Base-by-base conservation (phyloP, 2,888 invertebrate species). In the Leistus spinibarbis region DNA sequence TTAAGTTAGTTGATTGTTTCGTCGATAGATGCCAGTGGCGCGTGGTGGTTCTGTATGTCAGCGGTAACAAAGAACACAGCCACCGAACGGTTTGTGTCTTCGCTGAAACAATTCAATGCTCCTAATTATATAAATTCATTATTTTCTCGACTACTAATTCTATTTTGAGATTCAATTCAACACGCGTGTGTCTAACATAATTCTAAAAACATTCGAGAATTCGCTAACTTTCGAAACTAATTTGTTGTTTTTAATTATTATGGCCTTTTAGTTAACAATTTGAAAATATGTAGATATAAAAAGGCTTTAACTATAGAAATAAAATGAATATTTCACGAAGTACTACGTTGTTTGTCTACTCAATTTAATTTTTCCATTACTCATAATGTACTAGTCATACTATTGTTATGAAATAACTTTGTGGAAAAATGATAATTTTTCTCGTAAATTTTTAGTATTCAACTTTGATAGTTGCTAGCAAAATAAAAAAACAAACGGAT, bases 401-500 rank as follows among this genome's bases (percentile, higher is more conserved):
- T 40, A 10, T 5, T 5, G 7, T 40, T 40, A 40, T 2, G 40
- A 5, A 40, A 40, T 40, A 40, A 40, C 40, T 40, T 40, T 40
- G 40, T 40, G 40, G 40, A 40, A 40, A 40, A 40, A 40, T 40
- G 40, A 40, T 40, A 40, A 40, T 40, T 40, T 40, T 40, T 40
- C 40, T 40, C 40, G 40, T 40, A 40, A 40, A 40, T 40, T 40
- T 40, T 40, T 40, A 40, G 40, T 40, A 40, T 40, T 40, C 40
- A 40, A 40, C 40, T 40, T 40, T 40, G 40, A 40, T 40, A 40
- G 40, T 57, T 57, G 17, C 57, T n/a, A n/a, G n/a, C n/a, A n/a
- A n/a, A n/a, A n/a, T n/a, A 16, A 57, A 57, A 57, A 54, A 64
- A 71, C 54, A 65, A 54, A 71, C 23, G 23, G 40, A 17, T 54